Conservation (phyloP, 2,888 invertebrate species). For the Tetramorium bicarinatum region DNA sequence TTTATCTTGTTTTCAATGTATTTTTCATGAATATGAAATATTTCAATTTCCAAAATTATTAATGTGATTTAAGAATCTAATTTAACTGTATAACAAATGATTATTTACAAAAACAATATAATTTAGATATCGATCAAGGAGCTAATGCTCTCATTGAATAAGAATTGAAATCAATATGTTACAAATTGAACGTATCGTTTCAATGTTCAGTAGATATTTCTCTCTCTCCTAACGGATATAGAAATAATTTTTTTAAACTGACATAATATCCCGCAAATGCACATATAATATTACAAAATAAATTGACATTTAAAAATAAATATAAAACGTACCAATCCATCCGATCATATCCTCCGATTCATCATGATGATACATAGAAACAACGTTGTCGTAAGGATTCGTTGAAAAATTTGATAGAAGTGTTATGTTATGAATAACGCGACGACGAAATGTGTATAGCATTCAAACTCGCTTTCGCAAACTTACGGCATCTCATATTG, state of each 20-base stretch:
- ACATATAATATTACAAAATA: background rate
- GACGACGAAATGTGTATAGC: background rate
- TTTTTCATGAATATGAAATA: background rate
- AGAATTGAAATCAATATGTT: background rate
- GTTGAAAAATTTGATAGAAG: slow-evolving; percentile 64
- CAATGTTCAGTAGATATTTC: background rate
- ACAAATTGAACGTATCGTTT: background rate
- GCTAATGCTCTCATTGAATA: background rate
- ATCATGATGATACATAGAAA: too few species aligned
- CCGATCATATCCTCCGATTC: too few species aligned
- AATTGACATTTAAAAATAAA: background rate
- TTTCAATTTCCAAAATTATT: background rate
- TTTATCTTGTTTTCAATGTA: background rate
- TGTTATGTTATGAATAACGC: background rate
- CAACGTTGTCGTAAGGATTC: slow-evolving; percentile 60
- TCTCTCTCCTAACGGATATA: background rate
- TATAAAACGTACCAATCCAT: slow-evolving; percentile 14
- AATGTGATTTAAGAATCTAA: background rate
- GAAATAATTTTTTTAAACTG: background rate
- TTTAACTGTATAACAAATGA: background rate
- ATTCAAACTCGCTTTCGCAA: background rate
- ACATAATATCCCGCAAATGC: background rate
- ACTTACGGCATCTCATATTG: slow-evolving; percentile 80
- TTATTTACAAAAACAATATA: background rate
- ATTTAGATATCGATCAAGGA: background rate